phyloP scores from a whole-genome alignment of 2,113 vertebrate genomes.

The Albula glossodonta region DNA sequence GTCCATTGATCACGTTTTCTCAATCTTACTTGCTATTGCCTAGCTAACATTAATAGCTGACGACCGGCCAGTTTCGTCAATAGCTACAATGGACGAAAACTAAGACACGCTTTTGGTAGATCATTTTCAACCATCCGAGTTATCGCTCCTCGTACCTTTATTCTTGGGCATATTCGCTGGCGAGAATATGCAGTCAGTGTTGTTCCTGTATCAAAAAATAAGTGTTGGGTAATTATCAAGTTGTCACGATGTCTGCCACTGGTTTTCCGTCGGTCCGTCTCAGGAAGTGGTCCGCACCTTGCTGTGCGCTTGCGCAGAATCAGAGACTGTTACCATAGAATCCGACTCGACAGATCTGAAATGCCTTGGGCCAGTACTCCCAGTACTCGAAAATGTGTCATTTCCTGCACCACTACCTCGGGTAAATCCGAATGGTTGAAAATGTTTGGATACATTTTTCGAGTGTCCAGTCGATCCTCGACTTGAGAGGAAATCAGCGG shows the following conservation, averaged over 20 bases:
- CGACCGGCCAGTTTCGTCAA: not conserved
- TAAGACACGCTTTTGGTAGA: too few species aligned
- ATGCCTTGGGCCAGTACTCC: too few species aligned
- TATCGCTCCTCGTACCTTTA: conserved; percentile 44
- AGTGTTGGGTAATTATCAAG: not conserved
- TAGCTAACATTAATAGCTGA: not conserved
- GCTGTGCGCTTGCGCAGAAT: conserved; percentile 24
- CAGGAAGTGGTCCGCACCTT: conserved; percentile 1
- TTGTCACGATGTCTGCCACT: not conserved
- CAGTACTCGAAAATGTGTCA: too few species aligned
- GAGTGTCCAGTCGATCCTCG: too few species aligned
- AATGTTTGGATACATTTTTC: too few species aligned
- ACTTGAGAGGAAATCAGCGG: too few species aligned
- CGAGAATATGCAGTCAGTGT: not conserved
- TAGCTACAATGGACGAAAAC: not conserved
- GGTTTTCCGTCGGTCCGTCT: not conserved
- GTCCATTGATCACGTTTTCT: conserved; percentile 4
- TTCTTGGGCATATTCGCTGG: conserved; percentile 51
- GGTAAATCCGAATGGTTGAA: too few species aligned
- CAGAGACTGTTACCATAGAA: not conserved
- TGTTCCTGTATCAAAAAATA: not conserved
- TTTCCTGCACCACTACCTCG: too few species aligned
- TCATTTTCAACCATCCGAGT: not conserved
- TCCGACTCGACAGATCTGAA: not conserved
- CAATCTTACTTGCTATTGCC: not conserved